Conservation (phyloP, 1,140 invertebrate species). For the Aphelenchoides besseyi region DNA sequence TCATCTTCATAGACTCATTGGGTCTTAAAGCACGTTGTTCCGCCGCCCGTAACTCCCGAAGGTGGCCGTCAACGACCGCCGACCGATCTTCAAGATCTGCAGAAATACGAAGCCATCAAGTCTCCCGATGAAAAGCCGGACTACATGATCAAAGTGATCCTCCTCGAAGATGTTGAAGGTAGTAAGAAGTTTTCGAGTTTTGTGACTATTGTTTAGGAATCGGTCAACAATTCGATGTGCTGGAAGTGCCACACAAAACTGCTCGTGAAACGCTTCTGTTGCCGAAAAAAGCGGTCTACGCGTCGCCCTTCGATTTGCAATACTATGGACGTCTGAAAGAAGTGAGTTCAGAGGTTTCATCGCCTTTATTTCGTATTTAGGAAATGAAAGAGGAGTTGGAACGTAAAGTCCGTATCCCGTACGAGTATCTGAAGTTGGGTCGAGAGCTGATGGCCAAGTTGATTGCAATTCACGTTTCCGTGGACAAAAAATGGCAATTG, state of each 20-base stretch:
- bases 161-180: constrained; percentile 62
- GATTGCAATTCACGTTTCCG: constrained; percentile 54
- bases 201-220: constrained; percentile 39
- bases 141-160: constrained; percentile 54
- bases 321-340: constrained; percentile 59
- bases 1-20: constrained; percentile 44
- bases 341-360: constrained; percentile 27
- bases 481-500: constrained; percentile 56
- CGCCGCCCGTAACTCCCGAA: constrained; percentile 35
- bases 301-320: constrained; percentile 60
- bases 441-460: constrained; percentile 44
- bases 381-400: constrained; percentile 52
- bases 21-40: constrained; percentile 41
- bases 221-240: constrained; percentile 59
- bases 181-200: not conserved
- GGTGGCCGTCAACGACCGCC: constrained; percentile 42
- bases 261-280: constrained; percentile 52
- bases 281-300: constrained; percentile 54
- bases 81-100: constrained; percentile 34
- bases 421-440: constrained; percentile 42
- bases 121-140: constrained; percentile 37
- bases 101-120: constrained; percentile 56
- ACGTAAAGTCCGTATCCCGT: constrained; percentile 52
- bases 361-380: constrained; percentile 33
- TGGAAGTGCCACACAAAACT: constrained; percentile 41